These are phyloP conservation scores for Mythimna lalbum DNA, from an alignment of 2,888 invertebrate genomes.

Conservation along the genomic window DNA sequence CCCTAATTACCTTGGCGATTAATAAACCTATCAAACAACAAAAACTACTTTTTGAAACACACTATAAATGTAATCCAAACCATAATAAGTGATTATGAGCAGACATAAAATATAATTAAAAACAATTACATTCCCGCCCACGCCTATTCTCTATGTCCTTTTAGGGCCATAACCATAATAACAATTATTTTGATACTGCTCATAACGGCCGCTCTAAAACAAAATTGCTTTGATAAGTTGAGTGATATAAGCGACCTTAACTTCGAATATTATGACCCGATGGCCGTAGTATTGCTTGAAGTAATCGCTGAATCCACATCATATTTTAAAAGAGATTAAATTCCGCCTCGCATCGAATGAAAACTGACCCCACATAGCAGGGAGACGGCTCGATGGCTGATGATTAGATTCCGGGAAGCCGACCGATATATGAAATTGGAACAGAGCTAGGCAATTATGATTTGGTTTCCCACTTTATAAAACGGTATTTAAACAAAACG, in stretches of 20 bases:
- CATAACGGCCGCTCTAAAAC: slow-evolving; percentile 55
- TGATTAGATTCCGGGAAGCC: slow-evolving; percentile 31
- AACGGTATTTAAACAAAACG: slow-evolving; percentile 1
- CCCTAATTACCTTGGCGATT: slow-evolving; percentile 10
- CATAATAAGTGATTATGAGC: slow-evolving; percentile 38
- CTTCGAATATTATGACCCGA: slow-evolving; percentile 35
- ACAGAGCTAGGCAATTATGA: slow-evolving; percentile 1
- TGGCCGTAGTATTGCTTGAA: slow-evolving; percentile 38
- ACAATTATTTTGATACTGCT: slow-evolving; percentile 56
- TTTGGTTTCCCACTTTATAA: neutral
- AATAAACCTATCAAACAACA: slow-evolving; percentile 27
- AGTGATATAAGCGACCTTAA: slow-evolving; percentile 41
- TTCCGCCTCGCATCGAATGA: slow-evolving; percentile 24
- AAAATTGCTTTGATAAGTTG: slow-evolving; percentile 55
- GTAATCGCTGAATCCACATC: slow-evolving; percentile 26
- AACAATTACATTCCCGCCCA: slow-evolving; percentile 41
- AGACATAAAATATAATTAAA: slow-evolving; percentile 51
- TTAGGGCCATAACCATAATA: slow-evolving; percentile 53
- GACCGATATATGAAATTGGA: slow-evolving; percentile 14
- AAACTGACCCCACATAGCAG: slow-evolving; percentile 36
- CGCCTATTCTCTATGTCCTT: slow-evolving; percentile 47
- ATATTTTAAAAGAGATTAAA: slow-evolving; percentile 46
- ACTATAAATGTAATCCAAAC: slow-evolving; percentile 29
- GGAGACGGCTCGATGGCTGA: slow-evolving; percentile 29
- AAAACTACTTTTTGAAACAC: slow-evolving; percentile 25